These are phyloP conservation scores for Gymnobelideus leadbeateri DNA, from an alignment of 2,113 vertebrate species.

Conservation along the genomic window DNA sequence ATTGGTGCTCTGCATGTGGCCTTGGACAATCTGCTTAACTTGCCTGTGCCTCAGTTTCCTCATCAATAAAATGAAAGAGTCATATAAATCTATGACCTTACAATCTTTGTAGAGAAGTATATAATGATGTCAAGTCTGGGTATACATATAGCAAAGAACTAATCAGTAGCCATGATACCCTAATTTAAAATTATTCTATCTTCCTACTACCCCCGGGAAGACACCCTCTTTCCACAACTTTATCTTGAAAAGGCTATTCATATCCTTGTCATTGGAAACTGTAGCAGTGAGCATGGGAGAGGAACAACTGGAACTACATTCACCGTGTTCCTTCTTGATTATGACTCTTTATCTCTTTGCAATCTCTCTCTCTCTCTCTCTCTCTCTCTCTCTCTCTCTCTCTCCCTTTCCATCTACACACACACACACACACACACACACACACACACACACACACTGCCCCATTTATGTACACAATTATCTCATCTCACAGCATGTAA, in stretches of 20 bases:
- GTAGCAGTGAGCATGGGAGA: neutral
- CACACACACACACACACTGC: no score
- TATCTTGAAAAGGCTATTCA: neutral
- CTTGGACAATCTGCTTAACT: no score
- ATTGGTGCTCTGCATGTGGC: no score
- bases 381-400: no score
- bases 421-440: no score
- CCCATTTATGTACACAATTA: neutral
- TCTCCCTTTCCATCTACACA: no score
- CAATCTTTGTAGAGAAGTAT: neutral
- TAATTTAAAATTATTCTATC: no score
- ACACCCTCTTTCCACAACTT: neutral
- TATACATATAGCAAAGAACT: neutral
- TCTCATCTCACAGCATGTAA: neutral
- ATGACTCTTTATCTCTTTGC: no score
- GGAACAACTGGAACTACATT: neutral
- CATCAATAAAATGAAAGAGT: neutral
- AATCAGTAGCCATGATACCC: neutral
- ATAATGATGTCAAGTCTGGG: neutral
- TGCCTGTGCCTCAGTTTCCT: no score
- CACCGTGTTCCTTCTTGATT: neutral
- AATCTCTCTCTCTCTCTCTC: no score
- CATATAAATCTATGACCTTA: no score
- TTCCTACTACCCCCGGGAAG: neutral
- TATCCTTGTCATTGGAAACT: neutral